phyloP scores from a whole-genome alignment of 53 echinoderm and acorn worm species.

The Holothuria leucospilota region DNA sequence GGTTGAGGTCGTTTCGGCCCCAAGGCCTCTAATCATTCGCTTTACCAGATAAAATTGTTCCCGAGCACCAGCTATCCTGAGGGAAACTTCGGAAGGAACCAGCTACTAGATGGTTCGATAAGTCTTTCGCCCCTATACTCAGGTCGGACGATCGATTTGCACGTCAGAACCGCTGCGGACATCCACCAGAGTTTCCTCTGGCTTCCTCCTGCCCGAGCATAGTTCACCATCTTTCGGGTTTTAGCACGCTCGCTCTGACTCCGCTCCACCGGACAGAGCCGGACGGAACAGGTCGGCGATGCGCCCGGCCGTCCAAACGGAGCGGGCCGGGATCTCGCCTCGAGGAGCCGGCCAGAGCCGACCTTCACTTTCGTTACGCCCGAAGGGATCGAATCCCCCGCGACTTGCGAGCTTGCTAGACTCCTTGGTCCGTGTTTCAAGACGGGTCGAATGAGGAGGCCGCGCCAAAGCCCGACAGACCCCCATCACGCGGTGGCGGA shows the following conservation, averaged over 20 bases:
- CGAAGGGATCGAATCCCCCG: slow-evolving; percentile 62
- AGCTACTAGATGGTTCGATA: slow-evolving; percentile 94
- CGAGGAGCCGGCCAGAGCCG: slow-evolving; percentile 2
- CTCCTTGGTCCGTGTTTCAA: slow-evolving; percentile 54
- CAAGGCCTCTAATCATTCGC: slow-evolving; percentile 87
- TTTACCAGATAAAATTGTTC: slow-evolving; percentile 76
- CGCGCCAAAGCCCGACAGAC: slow-evolving; percentile 29
- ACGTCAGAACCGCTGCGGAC: too few species aligned
- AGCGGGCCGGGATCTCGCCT: slow-evolving; percentile 66
- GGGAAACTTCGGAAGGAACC: slow-evolving; percentile 91
- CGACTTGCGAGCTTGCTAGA: slow-evolving; percentile 67
- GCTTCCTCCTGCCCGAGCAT: too few species aligned
- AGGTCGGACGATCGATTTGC: too few species aligned
- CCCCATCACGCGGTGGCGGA: neutral
- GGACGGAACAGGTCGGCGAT: slow-evolving; percentile 67
- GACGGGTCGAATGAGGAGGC: slow-evolving; percentile 33
- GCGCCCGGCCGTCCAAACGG: slow-evolving; percentile 53
- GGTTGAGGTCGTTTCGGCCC: slow-evolving; percentile 83
- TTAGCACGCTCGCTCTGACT: slow-evolving; percentile 75
- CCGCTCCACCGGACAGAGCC: slow-evolving; percentile 60
- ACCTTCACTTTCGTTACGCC: slow-evolving; percentile 84
- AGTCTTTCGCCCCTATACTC: slow-evolving; percentile 89
- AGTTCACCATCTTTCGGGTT: too few species aligned
- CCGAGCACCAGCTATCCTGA: slow-evolving; percentile 83
- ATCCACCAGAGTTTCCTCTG: too few species aligned